These are phyloP conservation scores for Hyalella azteca DNA, from an alignment of 2,888 invertebrate genomes.

Conservation along the genomic window DNA sequence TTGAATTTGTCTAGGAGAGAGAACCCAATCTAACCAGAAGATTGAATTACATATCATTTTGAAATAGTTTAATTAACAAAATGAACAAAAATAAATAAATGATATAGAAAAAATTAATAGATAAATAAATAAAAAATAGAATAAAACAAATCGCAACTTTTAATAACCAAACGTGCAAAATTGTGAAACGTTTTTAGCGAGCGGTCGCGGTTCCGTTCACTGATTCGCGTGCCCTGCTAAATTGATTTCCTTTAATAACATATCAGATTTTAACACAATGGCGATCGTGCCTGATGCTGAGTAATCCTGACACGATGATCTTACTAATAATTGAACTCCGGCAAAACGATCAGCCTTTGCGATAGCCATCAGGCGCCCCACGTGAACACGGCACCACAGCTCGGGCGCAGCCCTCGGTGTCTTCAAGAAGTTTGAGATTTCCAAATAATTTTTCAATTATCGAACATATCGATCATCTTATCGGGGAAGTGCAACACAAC, in stretches of 20 bases:
- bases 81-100: no score
- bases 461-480: slow-evolving; percentile 6
- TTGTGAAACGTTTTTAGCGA: no score
- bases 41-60: no score
- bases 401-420: neutral
- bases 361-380: slow-evolving; percentile 29
- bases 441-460: slow-evolving; percentile 29
- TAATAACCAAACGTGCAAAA: no score
- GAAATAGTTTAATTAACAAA: no score
- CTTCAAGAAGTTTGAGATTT: neutral
- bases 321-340: slow-evolving; percentile 17
- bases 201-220: no score
- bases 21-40: no score
- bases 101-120: no score
- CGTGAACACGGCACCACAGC: neutral
- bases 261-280: neutral
- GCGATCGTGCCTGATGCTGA: slow-evolving; percentile 18
- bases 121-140: no score
- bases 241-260: neutral
- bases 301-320: slow-evolving; percentile 29
- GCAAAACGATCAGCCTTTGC: slow-evolving; percentile 21
- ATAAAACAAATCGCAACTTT: no score
- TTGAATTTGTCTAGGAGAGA: no score
- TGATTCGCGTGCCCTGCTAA: neutral
- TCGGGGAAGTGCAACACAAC: slow-evolving; percentile 8